Percentiles rank a stretch among this genome's conserved stretches.
Evolutionary conservation across 2,113 vertebrate genomes (phyloP).

Genomic region (Chaetops frenatus): DNA sequence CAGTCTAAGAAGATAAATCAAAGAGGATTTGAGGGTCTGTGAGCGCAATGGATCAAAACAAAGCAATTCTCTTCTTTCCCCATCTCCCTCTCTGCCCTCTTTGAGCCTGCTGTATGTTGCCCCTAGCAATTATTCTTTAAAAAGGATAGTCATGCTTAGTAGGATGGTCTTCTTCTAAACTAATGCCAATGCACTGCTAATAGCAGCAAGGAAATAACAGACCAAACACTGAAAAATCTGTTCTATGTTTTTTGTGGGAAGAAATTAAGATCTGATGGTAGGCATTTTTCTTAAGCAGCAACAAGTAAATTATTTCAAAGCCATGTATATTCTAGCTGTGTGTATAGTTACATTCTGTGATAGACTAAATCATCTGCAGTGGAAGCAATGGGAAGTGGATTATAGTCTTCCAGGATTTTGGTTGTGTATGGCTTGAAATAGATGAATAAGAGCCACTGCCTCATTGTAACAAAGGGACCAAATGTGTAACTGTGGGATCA

Average conservation of each 20-base stretch:
- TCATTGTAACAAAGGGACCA: background rate
- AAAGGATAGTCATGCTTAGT: slow-evolving; percentile 13
- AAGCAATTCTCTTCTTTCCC: slow-evolving; percentile 10
- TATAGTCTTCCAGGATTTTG: background rate
- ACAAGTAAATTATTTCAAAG: slow-evolving; percentile 1
- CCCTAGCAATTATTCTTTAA: background rate
- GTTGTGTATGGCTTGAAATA: background rate
- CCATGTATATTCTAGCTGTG: background rate
- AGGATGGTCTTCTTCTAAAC: slow-evolving; percentile 7
- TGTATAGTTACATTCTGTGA: background rate
- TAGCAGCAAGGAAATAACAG: background rate
- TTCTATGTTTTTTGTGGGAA: background rate
- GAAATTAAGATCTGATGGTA: slow-evolving; percentile 25
- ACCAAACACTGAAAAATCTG: background rate
- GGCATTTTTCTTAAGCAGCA: background rate
- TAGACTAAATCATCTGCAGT: background rate
- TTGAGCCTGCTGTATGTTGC: background rate
- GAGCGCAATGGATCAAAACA: slow-evolving; percentile 17
- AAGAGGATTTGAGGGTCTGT: background rate
- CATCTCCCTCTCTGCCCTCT: background rate
- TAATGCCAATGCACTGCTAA: slow-evolving; percentile 23
- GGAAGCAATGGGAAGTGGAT: background rate
- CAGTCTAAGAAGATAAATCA: background rate
- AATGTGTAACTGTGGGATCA: background rate
- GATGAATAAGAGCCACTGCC: background rate